Base-by-base conservation (phyloP, 2,888 invertebrate species). In the Drepanosiphum platanoidis region DNA sequence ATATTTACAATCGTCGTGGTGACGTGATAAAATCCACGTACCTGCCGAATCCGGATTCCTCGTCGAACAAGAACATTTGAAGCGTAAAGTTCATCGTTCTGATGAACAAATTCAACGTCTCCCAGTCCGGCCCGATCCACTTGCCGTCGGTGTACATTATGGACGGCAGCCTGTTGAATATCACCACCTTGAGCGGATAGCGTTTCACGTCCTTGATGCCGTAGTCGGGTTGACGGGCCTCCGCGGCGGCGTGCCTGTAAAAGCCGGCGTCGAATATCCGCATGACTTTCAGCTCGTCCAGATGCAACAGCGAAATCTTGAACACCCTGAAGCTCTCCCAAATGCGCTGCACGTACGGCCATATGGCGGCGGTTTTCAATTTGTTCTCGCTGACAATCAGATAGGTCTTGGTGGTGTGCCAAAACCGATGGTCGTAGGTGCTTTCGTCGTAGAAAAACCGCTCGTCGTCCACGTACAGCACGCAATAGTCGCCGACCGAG, bases 341-440 rank as follows among this genome's bases (percentile, higher is more conserved):
- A 15, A 83, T 42, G 18, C 66, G 58, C 64, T 34, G 5, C 18
- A 83, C 36, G 3, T 75, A 34, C n/a, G 83, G 18, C 83, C 74
- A 66, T 36, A 83, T 34, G 27, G 13, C 30, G n/a, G n/a, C 30
- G 13, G 22, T n/a, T 18, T 22, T 64, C 22, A 83, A 11, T 52
- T 36, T 66, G 1, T 66, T 74, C 39, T 66, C 74, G 27, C 83
- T 83, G 1, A 83, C 13, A 52, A 83, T 83, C 66, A 83, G 36
- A 75, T 83, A 83, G 0, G 83, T 83, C n/a, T 75, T 83, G 0
- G 66, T 75, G 22, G 83, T 83, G 13, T 75, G 34, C 83, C 83
- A 83, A 66, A 83, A 75, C 22, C 27, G 46, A 15, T 2, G 18
- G 22, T 83, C 34, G 13, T 52, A 75, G 18, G 27, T 52, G 22